phyloP scores from a whole-genome alignment of 2,113 vertebrate species.

The Percina caprodes region DNA sequence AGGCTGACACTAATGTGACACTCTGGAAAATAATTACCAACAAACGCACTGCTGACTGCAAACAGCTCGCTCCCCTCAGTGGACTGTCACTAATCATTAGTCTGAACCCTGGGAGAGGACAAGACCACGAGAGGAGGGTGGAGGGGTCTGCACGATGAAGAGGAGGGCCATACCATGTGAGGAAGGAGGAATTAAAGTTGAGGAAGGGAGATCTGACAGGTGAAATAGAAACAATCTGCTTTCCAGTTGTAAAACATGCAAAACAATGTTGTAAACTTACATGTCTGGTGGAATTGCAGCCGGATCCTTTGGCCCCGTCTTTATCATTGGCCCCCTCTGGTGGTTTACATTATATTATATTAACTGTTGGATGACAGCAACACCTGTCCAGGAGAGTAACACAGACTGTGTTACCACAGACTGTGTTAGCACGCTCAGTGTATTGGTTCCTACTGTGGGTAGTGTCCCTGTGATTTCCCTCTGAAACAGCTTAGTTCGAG shows the following conservation, averaged over 20 bases:
- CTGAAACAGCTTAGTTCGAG: background rate
- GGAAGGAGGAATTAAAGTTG: slow-evolving; percentile 55
- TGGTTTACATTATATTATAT: slow-evolving; percentile 63
- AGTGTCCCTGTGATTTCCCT: slow-evolving; percentile 19
- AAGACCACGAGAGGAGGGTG: slow-evolving; percentile 60
- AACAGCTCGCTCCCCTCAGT: slow-evolving; percentile 96
- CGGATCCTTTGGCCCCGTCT: background rate
- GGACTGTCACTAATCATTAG: slow-evolving; percentile 95
- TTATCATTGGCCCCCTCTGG: slow-evolving; percentile 72
- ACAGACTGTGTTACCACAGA: slow-evolving; percentile 6
- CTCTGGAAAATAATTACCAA: slow-evolving; percentile 99
- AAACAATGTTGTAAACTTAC: slow-evolving; percentile 44
- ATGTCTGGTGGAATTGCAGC: slow-evolving; percentile 10
- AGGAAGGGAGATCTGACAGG: slow-evolving; percentile 49
- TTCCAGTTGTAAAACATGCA: slow-evolving; percentile 66
- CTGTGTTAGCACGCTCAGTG: slow-evolving; percentile 1
- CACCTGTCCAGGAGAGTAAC: slow-evolving; percentile 30
- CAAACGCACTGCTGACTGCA: slow-evolving; percentile 97
- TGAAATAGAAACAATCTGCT: slow-evolving; percentile 59
- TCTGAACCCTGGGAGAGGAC: slow-evolving; percentile 83
- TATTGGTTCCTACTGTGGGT: slow-evolving; percentile 10
- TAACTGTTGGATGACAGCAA: slow-evolving; percentile 17
- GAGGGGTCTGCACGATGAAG: slow-evolving; percentile 21
- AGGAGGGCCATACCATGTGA: slow-evolving; percentile 45
- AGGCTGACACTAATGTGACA: slow-evolving; percentile 98